Evolutionary conservation across 2,888 invertebrate species (phyloP).

Genomic region (Drosophila birchii): DNA sequence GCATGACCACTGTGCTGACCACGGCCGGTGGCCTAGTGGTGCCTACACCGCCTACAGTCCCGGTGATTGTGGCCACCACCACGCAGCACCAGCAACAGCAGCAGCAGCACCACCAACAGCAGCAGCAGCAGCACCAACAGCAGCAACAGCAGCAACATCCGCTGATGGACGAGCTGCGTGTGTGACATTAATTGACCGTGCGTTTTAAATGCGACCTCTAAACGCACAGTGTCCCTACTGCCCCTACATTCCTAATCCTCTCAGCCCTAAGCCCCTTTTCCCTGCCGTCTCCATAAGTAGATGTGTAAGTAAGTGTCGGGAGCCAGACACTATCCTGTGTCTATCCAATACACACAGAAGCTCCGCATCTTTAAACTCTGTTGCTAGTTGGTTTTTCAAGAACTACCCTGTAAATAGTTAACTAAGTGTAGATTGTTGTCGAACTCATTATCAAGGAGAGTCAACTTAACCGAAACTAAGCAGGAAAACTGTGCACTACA

Average conservation of each 20-base stretch:
- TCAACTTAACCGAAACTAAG: slow-evolving; percentile 12
- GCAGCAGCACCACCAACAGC: slow-evolving; percentile 72
- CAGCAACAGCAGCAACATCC: slow-evolving; percentile 85
- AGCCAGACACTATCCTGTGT: slow-evolving; percentile 28
- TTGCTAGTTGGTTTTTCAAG: slow-evolving; percentile 28
- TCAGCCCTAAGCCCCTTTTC: slow-evolving; percentile 27
- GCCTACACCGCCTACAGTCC: slow-evolving; percentile 86
- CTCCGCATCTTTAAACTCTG: slow-evolving; percentile 25
- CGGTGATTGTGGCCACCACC: slow-evolving; percentile 71
- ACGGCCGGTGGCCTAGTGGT: slow-evolving; percentile 90
- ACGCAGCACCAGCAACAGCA: slow-evolving; percentile 78
- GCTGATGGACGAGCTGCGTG: slow-evolving; percentile 91
- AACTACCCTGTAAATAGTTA: slow-evolving; percentile 31
- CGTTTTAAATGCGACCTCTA: slow-evolving; percentile 85
- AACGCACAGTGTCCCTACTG: slow-evolving; percentile 61
- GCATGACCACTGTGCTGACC: slow-evolving; percentile 85
- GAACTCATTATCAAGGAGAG: slow-evolving; percentile 29
- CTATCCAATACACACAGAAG: slow-evolving; percentile 24
- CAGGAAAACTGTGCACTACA: neutral
- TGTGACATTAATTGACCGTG: slow-evolving; percentile 89
- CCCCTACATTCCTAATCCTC: slow-evolving; percentile 5
- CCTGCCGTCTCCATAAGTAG: slow-evolving; percentile 14
- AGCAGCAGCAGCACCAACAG: slow-evolving; percentile 79
- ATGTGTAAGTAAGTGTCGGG: slow-evolving; percentile 23
- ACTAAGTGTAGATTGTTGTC: slow-evolving; percentile 40